Conservation (phyloP, 2,888 invertebrate species). For the Apamea anceps region DNA sequence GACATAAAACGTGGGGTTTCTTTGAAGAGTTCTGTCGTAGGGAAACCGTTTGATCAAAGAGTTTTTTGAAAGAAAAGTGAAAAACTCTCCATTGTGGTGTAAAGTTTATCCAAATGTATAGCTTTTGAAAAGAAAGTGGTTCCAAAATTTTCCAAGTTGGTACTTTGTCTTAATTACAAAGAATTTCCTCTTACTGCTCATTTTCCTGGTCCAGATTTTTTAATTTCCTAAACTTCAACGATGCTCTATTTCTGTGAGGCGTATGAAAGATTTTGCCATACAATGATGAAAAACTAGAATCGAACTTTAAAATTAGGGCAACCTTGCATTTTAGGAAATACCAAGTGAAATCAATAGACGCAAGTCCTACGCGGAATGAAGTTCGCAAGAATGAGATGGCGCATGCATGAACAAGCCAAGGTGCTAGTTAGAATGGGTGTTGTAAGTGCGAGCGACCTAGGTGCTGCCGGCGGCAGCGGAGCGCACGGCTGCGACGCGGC, state of each 20-base stretch:
- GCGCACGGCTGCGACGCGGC: conserved; percentile 71
- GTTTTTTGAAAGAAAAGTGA: conserved; percentile 34
- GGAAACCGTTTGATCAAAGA: conserved; percentile 62
- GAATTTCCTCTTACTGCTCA: conserved; percentile 2
- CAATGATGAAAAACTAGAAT: background rate
- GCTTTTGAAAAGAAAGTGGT: conserved; percentile 10
- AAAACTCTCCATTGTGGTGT: conserved; percentile 28
- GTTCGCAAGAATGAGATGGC: conserved; percentile 74
- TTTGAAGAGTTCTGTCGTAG: conserved; percentile 61
- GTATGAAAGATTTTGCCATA: background rate
- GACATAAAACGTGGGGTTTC: conserved; percentile 61
- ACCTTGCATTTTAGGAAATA: conserved; percentile 46
- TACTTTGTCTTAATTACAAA: background rate
- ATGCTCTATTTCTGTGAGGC: background rate
- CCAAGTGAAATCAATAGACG: conserved; percentile 72
- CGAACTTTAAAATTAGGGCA: background rate
- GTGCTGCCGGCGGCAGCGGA: conserved; percentile 68
- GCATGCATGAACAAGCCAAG: conserved; percentile 68
- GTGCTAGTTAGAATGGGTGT: conserved; percentile 65
- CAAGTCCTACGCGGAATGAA: conserved; percentile 64
- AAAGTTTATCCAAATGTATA: conserved; percentile 33
- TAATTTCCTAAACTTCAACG: background rate
- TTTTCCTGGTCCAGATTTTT: background rate
- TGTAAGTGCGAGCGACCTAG: conserved; percentile 72
- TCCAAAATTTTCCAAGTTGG: conserved; percentile 14